Percentiles rank a stretch among this genome's conserved stretches.
Conservation (phyloP, 1,140 invertebrate genomes). For the Steinernema feltiae region DNA sequence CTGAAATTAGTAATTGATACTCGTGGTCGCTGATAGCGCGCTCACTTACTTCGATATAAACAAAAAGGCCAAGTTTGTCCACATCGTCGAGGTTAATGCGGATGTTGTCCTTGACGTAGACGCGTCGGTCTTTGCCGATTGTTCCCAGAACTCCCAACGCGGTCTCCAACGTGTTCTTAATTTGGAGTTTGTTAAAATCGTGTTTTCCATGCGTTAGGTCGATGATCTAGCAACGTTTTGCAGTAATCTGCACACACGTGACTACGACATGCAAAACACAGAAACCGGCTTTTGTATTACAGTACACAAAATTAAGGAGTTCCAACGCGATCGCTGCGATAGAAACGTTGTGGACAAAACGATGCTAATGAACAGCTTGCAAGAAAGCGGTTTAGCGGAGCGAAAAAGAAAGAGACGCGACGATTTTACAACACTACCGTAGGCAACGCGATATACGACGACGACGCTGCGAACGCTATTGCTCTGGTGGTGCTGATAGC, state of each 20-base stretch:
- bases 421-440: constrained; percentile 6
- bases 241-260: too few species aligned
- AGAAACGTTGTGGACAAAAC: too few species aligned
- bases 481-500: constrained; percentile 14
- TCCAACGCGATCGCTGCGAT: too few species aligned
- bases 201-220: background rate
- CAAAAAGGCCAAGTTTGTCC: constrained; percentile 32
- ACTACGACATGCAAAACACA: too few species aligned
- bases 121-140: constrained; percentile 22
- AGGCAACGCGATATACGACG: too few species aligned
- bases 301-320: background rate
- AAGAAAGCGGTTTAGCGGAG: background rate
- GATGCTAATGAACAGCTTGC: background rate
- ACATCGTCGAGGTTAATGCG: constrained; percentile 30
- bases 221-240: too few species aligned
- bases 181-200: background rate
- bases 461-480: too few species aligned
- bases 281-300: background rate
- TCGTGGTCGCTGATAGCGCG: background rate
- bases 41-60: constrained; percentile 26
- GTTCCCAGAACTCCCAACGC: constrained; percentile 27
- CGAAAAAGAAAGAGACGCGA: background rate
- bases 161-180: constrained; percentile 18
- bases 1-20: background rate
- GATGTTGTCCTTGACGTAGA: constrained; percentile 25